A percentile compares a stretch with the other conserved stretches of the same genome.
Evolutionary conservation across 1,140 invertebrate species (phyloP).

Genomic region (Mamestra configurata): DNA sequence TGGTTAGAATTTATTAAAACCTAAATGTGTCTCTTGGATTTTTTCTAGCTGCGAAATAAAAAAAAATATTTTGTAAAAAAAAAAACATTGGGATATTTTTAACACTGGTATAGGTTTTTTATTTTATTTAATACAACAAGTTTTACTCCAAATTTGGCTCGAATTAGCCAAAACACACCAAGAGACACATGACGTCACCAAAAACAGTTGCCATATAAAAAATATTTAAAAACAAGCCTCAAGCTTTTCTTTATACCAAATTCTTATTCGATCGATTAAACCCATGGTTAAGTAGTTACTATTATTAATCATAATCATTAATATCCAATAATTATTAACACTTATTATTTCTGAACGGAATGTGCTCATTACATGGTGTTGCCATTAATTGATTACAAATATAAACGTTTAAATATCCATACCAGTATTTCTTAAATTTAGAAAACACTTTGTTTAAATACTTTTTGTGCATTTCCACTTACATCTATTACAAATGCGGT

Average conservation of each 20-base stretch:
- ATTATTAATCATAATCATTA: constrained; percentile 58
- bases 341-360: constrained; percentile 78
- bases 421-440: constrained; percentile 72
- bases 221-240: constrained; percentile 41
- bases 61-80: background rate
- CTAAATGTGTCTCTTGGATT: constrained; percentile 20
- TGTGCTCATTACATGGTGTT: constrained; percentile 80
- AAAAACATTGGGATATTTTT: background rate
- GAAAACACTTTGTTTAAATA: constrained; percentile 76
- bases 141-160: background rate
- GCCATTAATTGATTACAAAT: constrained; percentile 70
- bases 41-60: background rate
- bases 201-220: constrained; percentile 37
- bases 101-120: background rate
- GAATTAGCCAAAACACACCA: constrained; percentile 7
- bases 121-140: constrained; percentile 8
- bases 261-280: constrained; percentile 57
- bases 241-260: constrained; percentile 62
- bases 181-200: constrained; percentile 24
- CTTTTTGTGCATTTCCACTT: constrained; percentile 80
- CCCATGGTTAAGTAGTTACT: constrained; percentile 63
- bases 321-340: constrained; percentile 70
- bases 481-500: constrained; percentile 74
- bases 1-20: background rate
- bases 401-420: constrained; percentile 69